Conservation (phyloP, 2,888 invertebrate genomes). For the Drosophila antonietae region DNA sequence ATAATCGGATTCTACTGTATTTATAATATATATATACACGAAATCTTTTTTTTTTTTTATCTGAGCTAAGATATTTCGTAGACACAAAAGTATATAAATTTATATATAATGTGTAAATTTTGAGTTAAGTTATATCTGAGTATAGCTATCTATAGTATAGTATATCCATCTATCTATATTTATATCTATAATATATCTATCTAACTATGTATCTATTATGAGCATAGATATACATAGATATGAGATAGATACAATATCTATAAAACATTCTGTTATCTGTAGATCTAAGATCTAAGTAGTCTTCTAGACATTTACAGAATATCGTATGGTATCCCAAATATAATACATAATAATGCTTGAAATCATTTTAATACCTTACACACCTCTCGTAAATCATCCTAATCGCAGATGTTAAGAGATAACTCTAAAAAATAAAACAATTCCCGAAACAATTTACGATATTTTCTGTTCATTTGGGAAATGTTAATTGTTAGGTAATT, state of each 20-base stretch:
- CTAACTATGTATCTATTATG: no score
- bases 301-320: background rate
- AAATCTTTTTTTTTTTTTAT: background rate
- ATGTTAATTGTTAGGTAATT: slow-evolving; percentile 52
- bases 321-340: background rate
- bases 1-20: no score
- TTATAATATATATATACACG: background rate
- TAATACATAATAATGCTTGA: background rate
- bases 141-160: background rate
- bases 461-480: slow-evolving; percentile 3
- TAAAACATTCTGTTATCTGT: background rate
- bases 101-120: no score
- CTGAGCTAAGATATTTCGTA: background rate
- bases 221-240: no score
- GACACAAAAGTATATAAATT: no score
- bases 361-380: no score
- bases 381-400: background rate
- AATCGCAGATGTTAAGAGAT: no score
- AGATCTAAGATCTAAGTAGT: no score
- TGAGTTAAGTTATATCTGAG: no score
- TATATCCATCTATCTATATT: background rate
- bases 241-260: background rate
- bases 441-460: background rate
- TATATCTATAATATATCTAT: background rate
- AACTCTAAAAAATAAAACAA: no score